Conservation (phyloP, 37 sponge, comb jelly and placozoan species). For the Geodia barretti region DNA sequence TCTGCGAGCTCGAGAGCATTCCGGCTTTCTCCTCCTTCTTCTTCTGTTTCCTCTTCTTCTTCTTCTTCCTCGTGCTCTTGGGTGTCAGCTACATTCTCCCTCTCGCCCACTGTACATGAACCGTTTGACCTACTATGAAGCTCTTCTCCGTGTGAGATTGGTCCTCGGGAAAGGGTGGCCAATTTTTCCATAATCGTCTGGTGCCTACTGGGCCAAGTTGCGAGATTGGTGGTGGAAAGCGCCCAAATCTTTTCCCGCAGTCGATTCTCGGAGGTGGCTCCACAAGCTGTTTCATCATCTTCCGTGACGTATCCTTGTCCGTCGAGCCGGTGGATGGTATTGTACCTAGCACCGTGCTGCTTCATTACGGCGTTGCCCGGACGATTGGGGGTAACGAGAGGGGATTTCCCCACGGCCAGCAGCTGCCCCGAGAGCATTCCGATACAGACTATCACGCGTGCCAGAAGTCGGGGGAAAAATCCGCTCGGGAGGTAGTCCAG, state of each 20-base stretch:
- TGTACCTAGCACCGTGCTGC: background rate
- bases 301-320: conserved; percentile 30
- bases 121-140: background rate
- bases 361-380: background rate
- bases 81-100: background rate
- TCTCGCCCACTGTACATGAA: background rate
- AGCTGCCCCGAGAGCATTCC: conserved; percentile 58
- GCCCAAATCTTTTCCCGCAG: conserved; percentile 46
- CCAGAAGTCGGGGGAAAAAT: conserved; percentile 39
- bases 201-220: background rate
- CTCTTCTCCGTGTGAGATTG: background rate
- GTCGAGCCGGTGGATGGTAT: conserved; percentile 10
- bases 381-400: background rate
- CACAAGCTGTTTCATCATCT: conserved; percentile 19
- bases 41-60: background rate
- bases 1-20: conserved; percentile 1
- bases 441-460: conserved; percentile 37
- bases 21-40: background rate
- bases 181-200: conserved; percentile 33
- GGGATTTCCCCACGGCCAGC: conserved; percentile 8
- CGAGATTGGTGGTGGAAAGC: conserved; percentile 29
- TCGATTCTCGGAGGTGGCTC: background rate
- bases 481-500: conserved; percentile 46
- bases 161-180: conserved; percentile 20
- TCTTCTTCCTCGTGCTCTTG: background rate